Evolutionary conservation across 2,797 vertebrate species (phyloP).

Genomic region (Mormyrops boulengeri): DNA sequence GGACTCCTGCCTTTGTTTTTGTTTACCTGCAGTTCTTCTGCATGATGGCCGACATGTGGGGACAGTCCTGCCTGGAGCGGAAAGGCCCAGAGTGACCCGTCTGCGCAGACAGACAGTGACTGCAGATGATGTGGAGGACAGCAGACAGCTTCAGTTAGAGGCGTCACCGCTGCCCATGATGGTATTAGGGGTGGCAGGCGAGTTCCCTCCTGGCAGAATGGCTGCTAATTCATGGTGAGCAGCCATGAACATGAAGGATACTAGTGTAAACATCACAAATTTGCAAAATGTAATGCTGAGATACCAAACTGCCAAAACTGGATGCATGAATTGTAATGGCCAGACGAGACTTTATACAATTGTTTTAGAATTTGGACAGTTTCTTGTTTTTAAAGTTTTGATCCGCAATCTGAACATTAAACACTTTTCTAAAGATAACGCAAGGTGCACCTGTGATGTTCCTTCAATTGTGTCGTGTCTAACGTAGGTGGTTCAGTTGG

Average conservation of each 20-base stretch:
- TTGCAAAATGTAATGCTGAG: background rate
- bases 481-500: background rate
- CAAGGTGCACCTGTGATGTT: background rate
- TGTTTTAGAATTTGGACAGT: background rate
- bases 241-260: background rate
- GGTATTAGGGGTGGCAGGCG: background rate
- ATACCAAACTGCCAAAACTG: background rate
- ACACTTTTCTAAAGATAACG: background rate
- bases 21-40: background rate
- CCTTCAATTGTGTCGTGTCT: background rate
- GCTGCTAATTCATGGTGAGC: background rate
- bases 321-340: background rate
- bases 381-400: background rate
- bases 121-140: background rate
- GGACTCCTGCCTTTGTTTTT: background rate
- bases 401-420: background rate
- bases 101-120: background rate
- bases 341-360: background rate
- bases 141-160: background rate
- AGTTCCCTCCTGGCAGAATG: background rate
- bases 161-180: background rate
- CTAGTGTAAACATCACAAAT: background rate
- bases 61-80: background rate
- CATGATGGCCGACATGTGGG: background rate
- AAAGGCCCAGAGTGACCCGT: background rate